Conservation (phyloP, 2,797 vertebrate genomes). For the Pangasius sanitwongsei region DNA sequence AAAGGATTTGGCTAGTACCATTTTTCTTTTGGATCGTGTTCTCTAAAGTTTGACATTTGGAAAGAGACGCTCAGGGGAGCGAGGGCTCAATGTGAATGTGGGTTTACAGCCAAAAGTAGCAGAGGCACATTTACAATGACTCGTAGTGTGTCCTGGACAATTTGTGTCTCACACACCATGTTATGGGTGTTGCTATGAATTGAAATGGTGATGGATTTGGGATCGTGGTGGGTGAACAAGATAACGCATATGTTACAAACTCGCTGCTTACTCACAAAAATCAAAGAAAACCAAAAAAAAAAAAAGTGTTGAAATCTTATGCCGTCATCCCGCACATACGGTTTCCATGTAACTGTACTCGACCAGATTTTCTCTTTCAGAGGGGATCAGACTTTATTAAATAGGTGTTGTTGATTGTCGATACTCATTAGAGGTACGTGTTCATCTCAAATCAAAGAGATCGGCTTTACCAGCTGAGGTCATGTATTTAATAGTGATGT, state of each 20-base stretch:
- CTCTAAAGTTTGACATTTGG: neutral
- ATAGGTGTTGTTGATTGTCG: neutral
- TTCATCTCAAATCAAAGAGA: neutral
- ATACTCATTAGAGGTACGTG: neutral
- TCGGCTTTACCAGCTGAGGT: neutral
- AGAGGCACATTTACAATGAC: neutral
- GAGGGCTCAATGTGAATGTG: neutral
- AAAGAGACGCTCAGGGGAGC: neutral
- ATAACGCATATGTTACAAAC: neutral
- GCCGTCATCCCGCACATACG: neutral
- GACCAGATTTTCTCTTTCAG: slow-evolving; percentile 35
- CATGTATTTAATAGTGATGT: neutral
- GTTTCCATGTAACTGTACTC: neutral
- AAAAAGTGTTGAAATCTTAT: neutral
- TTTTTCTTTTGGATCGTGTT: neutral
- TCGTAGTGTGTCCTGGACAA: neutral
- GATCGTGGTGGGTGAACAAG: slow-evolving; percentile 44
- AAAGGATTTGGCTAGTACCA: neutral
- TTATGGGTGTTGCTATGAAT: slow-evolving; percentile 11
- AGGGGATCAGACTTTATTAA: slow-evolving; percentile 19
- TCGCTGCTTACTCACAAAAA: neutral
- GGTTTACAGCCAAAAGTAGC: slow-evolving; percentile 1
- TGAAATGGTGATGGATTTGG: slow-evolving; percentile 48
- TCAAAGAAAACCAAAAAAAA: neutral
- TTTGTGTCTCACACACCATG: neutral